Percentiles rank a stretch among this genome's conserved stretches.
Conservation (phyloP, 2,888 invertebrate genomes). For the Cephus spinipes region DNA sequence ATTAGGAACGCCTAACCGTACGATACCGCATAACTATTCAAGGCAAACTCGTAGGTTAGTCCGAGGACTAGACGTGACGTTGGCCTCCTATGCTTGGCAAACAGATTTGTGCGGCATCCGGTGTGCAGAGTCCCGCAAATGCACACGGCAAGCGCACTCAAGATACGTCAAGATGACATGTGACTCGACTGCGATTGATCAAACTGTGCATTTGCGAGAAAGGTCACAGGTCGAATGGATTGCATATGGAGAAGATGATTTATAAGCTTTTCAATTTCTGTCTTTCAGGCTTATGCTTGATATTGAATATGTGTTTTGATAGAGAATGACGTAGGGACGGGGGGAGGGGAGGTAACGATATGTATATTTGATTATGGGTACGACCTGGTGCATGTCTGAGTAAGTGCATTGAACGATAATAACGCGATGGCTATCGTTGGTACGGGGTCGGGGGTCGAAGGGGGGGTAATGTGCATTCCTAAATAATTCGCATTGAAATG, state of each 20-base stretch:
- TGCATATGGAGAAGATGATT: not conserved
- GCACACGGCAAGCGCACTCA: not conserved
- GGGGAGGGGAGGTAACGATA: not conserved
- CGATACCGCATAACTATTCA: constrained; percentile 44
- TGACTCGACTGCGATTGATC: not conserved
- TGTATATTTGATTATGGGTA: not conserved
- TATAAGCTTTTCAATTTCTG: not conserved
- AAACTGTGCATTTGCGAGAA: not conserved
- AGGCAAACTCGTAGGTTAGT: constrained; percentile 36
- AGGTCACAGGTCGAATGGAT: not conserved
- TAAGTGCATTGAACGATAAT: not conserved
- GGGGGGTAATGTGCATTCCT: not conserved
- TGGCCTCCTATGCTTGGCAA: not conserved
- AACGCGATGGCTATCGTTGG: not conserved
- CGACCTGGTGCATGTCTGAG: not conserved
- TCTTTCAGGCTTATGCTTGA: not conserved
- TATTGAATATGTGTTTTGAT: not conserved
- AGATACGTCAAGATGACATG: not conserved
- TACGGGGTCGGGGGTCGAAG: not conserved
- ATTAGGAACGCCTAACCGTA: constrained; percentile 15
- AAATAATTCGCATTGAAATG: not conserved
- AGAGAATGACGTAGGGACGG: not conserved
- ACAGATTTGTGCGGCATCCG: constrained; percentile 2
- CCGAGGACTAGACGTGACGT: not conserved
- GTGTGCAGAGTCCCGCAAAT: not conserved